Evolutionary conservation across 2,797 vertebrate genomes (phyloP), one percentile per base, ranked within the genome.

Genomic region (Nyctibius grandis): DNA sequence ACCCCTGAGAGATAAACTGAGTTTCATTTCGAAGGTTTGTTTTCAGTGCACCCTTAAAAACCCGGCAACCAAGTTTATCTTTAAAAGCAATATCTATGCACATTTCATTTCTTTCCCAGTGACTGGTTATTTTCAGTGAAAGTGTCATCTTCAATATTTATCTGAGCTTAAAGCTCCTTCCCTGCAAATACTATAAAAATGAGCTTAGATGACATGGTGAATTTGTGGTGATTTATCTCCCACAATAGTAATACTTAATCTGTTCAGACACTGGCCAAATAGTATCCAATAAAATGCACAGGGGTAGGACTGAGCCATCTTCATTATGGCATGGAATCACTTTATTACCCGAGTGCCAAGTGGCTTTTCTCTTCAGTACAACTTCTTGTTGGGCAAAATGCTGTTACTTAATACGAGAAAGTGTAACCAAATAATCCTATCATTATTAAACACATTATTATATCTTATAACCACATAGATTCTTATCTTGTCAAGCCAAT

Each of bases 121-220:
- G 59, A 90, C 88, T 90, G 68, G 57, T 88, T 95, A 90, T 96
- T 94, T 91, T 90, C 94, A 95, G 79, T 50, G 65, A 80, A 93
- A 95, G 65, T 85, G 85, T 90, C 94, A 64, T 95, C 89, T 88
- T 95, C 80, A 81, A 70, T 95, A 95, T 88, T 96, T 96, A 96
- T 88, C 85, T 84, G 44, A 90, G 68, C 59, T 90, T 96, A 94
- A 90, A 96, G 36, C 67, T 94, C 9, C 63, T 90, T 96, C 51
- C 60, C 54, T 40, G 56, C 31, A 95, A 95, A 88, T 88, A 84
- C 82, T 76, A 67, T 96, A 93, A 95, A 96, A 96, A 95, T 82
- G 60, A 91, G 70, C 77, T 89, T 88, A 93, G 74, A 59, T 74
- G 89, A 87, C 89, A 89, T 7, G 50, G 88, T 80, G 75, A 94